Evolutionary conservation across 2,113 vertebrate genomes (phyloP), one percentile per base, ranked within the genome.

Genomic region (Romanogobio albipinnatus): DNA sequence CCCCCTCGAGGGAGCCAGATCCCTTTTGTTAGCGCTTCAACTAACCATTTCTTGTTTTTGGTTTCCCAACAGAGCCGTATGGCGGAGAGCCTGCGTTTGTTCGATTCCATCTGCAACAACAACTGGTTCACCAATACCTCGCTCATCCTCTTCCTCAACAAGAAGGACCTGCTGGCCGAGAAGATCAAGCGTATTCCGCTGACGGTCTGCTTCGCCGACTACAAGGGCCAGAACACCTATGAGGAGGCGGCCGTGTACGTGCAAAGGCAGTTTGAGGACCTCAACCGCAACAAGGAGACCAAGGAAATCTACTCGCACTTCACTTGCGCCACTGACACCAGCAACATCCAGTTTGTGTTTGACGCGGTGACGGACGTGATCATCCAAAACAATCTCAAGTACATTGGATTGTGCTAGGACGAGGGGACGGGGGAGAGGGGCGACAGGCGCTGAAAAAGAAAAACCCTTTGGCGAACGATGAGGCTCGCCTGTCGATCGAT

Each of bases 81-180:
- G 98, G 98, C 98, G 0, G 98, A 99, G 92, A 99, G 98, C 92
- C 95, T 99, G 91, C 98, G 98, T 84, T 96, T 99, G 9, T 99
- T 99, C 15, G 98, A 99, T 92, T 99, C 98, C 88, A 99, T 99
- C 93, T 99, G 98, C 95, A 99, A 99, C 97, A 99, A 99, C 97
- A 99, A 99, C 93, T 99, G 97, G 98, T 99, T 99, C 92, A 97
- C 98, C 95, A 99, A 97, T 95, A 99, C 98, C 24, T 99, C 98
- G 0, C 98, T 99, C 91, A 99, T 99, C 91, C 97, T 99, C 90
- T 99, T 99, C 95, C 96, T 99, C 93, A 99, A 99, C 94, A 99
- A 99, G 96, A 99, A 99, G 94, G 98, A 99, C 94, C 96, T 99
- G 93, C 94, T 99, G 95, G 97, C 98, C 0, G 98, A 99, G 95